Evolutionary conservation across 2,888 invertebrate species (phyloP).

Genomic region (Ypsolopha scabrella): DNA sequence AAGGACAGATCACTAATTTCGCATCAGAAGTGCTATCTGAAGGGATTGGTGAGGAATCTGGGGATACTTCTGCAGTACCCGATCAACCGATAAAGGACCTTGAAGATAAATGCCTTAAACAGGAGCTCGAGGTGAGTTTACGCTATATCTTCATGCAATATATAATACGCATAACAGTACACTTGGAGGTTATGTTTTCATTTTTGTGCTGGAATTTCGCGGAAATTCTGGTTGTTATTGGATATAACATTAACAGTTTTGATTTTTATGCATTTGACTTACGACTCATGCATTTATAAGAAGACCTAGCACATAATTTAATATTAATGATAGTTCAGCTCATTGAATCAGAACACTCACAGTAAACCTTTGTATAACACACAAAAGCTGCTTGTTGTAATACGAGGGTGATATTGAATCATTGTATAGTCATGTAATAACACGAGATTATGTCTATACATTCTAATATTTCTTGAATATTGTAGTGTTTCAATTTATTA

Average conservation of each 20-base stretch:
- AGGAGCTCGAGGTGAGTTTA: constrained; percentile 72
- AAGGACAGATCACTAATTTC: constrained; percentile 89
- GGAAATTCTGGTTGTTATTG: neutral
- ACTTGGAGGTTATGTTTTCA: constrained; percentile 55
- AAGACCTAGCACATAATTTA: too few relatives aligned
- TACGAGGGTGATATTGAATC: too few relatives aligned
- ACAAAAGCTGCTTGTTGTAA: too few relatives aligned
- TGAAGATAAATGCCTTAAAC: constrained; percentile 65
- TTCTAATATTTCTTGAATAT: too few relatives aligned
- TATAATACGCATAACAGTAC: constrained; percentile 29
- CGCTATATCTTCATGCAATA: too few relatives aligned
- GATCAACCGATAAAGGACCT: constrained; percentile 55
- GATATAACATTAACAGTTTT: neutral
- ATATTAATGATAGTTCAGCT: too few relatives aligned
- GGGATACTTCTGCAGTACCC: constrained; percentile 21
- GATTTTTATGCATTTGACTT: neutral
- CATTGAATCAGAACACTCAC: too few relatives aligned
- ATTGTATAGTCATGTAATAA: too few relatives aligned
- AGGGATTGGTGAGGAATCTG: constrained; percentile 64
- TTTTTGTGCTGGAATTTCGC: constrained; percentile 14
- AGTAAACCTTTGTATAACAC: too few relatives aligned
- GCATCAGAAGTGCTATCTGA: constrained; percentile 92
- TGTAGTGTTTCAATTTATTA: too few relatives aligned
- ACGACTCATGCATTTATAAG: too few relatives aligned
- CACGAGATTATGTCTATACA: too few relatives aligned